Evolutionary conservation across 2,888 invertebrate genomes (phyloP), one percentile per base, ranked within the genome.

Genomic region (Drosophila paracracens): DNA sequence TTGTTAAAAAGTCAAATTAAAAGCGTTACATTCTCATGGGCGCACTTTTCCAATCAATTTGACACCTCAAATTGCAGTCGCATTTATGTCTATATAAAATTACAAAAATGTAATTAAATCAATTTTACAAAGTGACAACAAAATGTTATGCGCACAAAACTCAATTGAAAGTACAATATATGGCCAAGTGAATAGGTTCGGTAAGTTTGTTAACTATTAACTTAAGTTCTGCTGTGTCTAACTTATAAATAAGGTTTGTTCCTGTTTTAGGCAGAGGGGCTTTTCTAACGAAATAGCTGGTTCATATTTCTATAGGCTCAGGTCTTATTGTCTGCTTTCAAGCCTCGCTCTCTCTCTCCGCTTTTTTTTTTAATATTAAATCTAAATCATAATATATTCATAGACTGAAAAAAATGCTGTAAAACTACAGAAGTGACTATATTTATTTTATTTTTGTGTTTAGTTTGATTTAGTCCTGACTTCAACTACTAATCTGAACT

Each of bases 41-140:
- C 29, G 79, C 48, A 33, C 33, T 29, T 70, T 63, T 38, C 38
- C 33, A 72, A 51, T 21, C 16, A 43, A 36, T 59, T 48, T 52
- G 66, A 74, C 70, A 66, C 53, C 57, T 66, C 46, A 66, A 79
- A 79, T 58, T 61, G 53, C 80, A 33, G 51, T 31, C 48, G 51
- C 74, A 4, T 69, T 79, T 40, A 52, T 62, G 64, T 59, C 43
- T 33, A 79, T 63, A 58, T 48, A 62, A 68, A 66, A 64, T 64
- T 54, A 58, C 62, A 57, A 60, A 70, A 69, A 50, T 46, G 29
- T 72, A 73, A 83, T 83, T 69, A 63, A 74, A 78, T 78, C 60
- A 79, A 56, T 70, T 70, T 57, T 48, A 53, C 40, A n/a, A 71
- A 61, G 36, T 70, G 74, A 72, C 80, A 65, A 52, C 54, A 54